phyloP scores from a whole-genome alignment of 2,113 vertebrate species.

The Callithrix jacchus region DNA sequence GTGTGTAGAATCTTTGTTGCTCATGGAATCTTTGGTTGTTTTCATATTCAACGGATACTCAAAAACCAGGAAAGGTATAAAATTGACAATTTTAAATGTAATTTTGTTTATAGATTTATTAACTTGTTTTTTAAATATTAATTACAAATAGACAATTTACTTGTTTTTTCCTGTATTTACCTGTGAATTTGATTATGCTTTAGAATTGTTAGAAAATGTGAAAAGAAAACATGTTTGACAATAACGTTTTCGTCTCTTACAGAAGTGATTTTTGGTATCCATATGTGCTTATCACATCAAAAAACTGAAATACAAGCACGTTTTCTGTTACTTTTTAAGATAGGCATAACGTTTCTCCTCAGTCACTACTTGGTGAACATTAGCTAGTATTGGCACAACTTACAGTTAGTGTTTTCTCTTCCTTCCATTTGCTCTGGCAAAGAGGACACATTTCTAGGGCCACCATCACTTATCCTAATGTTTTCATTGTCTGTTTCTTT shows the following conservation, averaged over 20 bases:
- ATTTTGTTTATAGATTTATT: background rate
- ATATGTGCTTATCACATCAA: background rate
- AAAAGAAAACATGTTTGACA: background rate
- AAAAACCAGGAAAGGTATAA: slow-evolving; percentile 1
- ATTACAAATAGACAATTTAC: background rate
- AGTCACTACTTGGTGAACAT: background rate
- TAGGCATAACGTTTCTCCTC: background rate
- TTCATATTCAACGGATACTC: background rate
- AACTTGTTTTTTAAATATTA: background rate
- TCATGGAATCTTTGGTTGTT: background rate
- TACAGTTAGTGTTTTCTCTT: background rate
- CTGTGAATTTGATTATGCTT: background rate
- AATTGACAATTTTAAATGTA: slow-evolving; percentile 36
- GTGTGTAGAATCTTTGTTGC: background rate
- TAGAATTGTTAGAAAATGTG: slow-evolving; percentile 22
- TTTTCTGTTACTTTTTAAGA: slow-evolving; percentile 29
- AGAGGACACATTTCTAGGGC: background rate
- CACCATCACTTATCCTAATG: background rate
- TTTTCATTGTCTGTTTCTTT: background rate
- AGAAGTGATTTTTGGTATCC: background rate
- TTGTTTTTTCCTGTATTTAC: background rate
- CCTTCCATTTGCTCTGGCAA: background rate
- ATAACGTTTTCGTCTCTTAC: background rate
- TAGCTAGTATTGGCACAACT: background rate
- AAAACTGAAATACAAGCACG: background rate